Evolutionary conservation across 2,797 vertebrate genomes (phyloP).

Genomic region (Luscinia luscinia): DNA sequence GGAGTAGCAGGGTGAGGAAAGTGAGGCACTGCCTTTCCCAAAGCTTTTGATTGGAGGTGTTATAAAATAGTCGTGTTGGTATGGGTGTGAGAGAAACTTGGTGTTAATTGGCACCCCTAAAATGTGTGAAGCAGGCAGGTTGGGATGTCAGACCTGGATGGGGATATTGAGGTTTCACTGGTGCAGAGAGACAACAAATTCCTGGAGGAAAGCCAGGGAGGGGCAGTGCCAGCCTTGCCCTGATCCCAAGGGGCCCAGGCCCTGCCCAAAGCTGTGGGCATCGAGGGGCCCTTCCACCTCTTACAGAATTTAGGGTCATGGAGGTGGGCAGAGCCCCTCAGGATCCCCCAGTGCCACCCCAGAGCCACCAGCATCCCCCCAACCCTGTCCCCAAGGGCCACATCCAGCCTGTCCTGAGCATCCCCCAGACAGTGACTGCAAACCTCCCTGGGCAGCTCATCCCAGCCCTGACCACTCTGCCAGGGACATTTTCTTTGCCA

Average conservation of each 20-base stretch:
- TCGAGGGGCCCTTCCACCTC: rapidly evolving
- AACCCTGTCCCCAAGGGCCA: not conserved
- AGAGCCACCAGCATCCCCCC: not conserved
- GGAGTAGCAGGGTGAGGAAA: not conserved
- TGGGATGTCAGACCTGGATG: not conserved
- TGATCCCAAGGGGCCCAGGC: too few relatives aligned
- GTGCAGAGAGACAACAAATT: not conserved
- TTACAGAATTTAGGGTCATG: not conserved
- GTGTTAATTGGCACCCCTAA: not conserved
- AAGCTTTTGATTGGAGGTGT: not conserved
- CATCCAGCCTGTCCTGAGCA: not conserved
- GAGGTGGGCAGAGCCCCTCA: rapidly evolving
- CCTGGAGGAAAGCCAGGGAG: not conserved
- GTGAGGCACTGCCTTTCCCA: not conserved
- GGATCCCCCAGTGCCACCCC: not conserved
- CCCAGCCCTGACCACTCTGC: too few relatives aligned
- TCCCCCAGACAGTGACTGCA: not conserved
- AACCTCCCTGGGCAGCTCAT: not conserved
- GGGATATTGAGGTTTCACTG: not conserved
- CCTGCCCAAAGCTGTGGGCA: too few relatives aligned
- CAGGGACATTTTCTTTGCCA: too few relatives aligned
- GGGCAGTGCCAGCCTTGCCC: not conserved
- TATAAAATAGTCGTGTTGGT: not conserved
- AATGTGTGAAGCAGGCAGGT: not conserved
- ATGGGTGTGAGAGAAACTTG: not conserved